Evolutionary conservation across 1,140 invertebrate species (phyloP), one percentile per base, ranked within the genome.

Genomic region (Caligus rogercresseyi): DNA sequence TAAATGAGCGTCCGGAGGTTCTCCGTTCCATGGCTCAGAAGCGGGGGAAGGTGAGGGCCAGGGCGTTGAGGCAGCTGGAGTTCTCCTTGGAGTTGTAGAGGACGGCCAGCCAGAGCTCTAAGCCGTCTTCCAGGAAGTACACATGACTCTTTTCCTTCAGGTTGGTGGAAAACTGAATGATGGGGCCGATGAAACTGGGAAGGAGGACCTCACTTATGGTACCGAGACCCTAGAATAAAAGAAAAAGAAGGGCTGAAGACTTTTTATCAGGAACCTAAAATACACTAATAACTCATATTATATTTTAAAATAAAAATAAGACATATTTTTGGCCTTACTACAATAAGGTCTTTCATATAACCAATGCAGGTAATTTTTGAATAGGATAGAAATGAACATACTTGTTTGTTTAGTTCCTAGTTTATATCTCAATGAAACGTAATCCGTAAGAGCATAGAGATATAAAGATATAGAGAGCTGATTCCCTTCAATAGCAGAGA

Each of bases 81-180:
- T 71, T 67, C 15, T 64, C 69, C 0, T 83, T 76, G 1, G 83
- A 78, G 69, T 87, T 85, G 70, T 90, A 83, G 58, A 97, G 74
- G 14, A 89, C 79, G 2, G 83, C 81, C 56, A 84, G 75, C 89
- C 91, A 95, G 58, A 97, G 77, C 67, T 89, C 84, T 25, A 96
- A 76, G 0, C 87, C 89, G 74, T 97, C 91, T 74, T 95, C 90
- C 66, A 92, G 74, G 52, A 94, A 77, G 74, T 94, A 94, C 43
- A 94, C 82, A 71, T 90, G 84, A 15, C 81, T 83, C 31, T 81
- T 80, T 71, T 89, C 80, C 62, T 80, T 80, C 0, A 86, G 75
- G 70, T 91, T 85, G 1, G 88, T 90, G 64, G 75, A 74, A 64
- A 87, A 74, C 67, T 81, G 78, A 63, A 97, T 83, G 24, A 89